These are phyloP conservation scores for Hirtodrosophila duncani DNA, from an alignment of 2,888 invertebrate genomes.

Conservation along the genomic window DNA sequence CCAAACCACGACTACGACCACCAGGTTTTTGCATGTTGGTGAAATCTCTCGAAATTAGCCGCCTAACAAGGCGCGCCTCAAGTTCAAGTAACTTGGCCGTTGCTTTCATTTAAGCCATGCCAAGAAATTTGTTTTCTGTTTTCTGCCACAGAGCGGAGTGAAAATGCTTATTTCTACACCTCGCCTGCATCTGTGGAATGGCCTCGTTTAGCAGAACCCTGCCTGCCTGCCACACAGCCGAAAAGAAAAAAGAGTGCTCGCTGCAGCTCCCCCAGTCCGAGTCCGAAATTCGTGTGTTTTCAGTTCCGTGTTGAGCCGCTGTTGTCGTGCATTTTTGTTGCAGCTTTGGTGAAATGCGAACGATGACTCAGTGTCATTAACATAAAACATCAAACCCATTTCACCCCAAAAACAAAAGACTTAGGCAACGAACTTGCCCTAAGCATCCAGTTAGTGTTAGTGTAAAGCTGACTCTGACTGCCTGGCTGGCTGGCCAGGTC, in stretches of 20 bases:
- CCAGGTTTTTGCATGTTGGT: slow-evolving; percentile 41
- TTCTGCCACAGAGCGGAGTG: slow-evolving; percentile 24
- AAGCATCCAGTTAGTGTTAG: too few relatives aligned
- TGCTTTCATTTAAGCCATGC: slow-evolving; percentile 24
- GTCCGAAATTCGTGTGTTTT: slow-evolving; percentile 8
- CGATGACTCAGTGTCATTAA: slow-evolving; percentile 26
- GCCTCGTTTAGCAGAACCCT: slow-evolving; percentile 44
- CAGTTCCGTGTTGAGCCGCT: slow-evolving; percentile 47
- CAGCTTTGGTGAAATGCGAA: slow-evolving; percentile 14
- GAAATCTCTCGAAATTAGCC: slow-evolving; percentile 49
- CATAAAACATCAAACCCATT: not conserved
- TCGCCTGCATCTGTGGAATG: slow-evolving; percentile 23
- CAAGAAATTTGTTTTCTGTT: slow-evolving; percentile 36
- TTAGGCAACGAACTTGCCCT: slow-evolving; percentile 57
- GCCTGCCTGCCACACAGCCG: slow-evolving; percentile 19
- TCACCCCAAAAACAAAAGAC: slow-evolving; percentile 49
- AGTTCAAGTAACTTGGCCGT: slow-evolving; percentile 41
- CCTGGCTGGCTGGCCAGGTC: too few relatives aligned
- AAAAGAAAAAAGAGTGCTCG: slow-evolving; percentile 13
- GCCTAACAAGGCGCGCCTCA: slow-evolving; percentile 20
- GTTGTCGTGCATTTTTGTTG: slow-evolving; percentile 22
- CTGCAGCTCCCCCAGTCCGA: not conserved
- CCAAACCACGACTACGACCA: slow-evolving; percentile 1
- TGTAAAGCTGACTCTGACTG: too few relatives aligned
- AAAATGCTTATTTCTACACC: slow-evolving; percentile 25